These are phyloP conservation scores for Eristalis arbustorum DNA, from an alignment of 2,888 invertebrate genomes.

Conservation along the genomic window DNA sequence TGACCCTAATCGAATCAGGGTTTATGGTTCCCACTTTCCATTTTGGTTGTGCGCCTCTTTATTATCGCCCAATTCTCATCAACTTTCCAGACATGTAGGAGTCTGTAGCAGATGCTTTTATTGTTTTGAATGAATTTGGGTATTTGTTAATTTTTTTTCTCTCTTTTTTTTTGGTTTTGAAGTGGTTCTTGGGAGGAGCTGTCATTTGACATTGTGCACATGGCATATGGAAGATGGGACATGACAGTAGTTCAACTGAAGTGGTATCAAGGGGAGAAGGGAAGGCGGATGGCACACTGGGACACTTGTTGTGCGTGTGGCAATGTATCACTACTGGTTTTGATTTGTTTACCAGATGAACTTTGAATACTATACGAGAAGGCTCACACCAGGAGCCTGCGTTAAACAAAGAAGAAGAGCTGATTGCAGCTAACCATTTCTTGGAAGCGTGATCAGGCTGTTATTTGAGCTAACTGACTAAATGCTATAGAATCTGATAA, in stretches of 20 bases:
- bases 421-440: background rate
- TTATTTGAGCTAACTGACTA: too few relatives aligned
- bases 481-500: too few relatives aligned
- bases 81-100: constrained; percentile 1
- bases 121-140: background rate
- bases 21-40: constrained; percentile 13
- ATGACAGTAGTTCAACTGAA: background rate
- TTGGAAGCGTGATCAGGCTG: too few relatives aligned
- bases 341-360: background rate
- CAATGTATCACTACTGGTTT: background rate
- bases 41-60: constrained; percentile 2
- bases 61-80: background rate
- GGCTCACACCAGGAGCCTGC: too few relatives aligned
- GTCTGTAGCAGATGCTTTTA: background rate
- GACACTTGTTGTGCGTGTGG: background rate
- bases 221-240: background rate
- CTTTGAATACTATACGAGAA: background rate
- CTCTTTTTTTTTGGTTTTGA: background rate
- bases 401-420: too few relatives aligned
- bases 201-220: background rate
- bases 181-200: background rate
- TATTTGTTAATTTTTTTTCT: background rate
- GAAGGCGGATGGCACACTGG: background rate
- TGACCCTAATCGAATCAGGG: constrained; percentile 18
- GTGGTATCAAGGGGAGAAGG: background rate